Conservation (phyloP, 1,140 invertebrate species). For the Drosophila gunungcola region DNA sequence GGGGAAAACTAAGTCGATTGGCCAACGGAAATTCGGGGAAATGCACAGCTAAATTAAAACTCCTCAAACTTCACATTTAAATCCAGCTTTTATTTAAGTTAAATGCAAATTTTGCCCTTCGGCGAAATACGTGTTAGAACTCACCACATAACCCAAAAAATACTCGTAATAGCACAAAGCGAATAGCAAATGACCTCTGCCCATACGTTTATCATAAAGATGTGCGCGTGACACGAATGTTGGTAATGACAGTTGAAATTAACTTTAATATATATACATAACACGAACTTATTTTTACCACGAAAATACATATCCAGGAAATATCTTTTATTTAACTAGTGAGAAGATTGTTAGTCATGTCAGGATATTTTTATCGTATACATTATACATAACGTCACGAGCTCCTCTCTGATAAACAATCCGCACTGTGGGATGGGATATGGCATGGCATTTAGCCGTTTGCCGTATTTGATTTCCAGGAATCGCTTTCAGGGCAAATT, state of each 20-base stretch:
- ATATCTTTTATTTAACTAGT: too few relatives aligned
- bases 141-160: slow-evolving; percentile 58
- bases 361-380: too few relatives aligned
- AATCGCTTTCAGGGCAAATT: slow-evolving; percentile 81
- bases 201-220: slow-evolving; percentile 1
- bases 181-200: slow-evolving; percentile 61
- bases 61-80: slow-evolving; percentile 24
- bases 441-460: slow-evolving; percentile 81
- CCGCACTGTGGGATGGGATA: slow-evolving; percentile 18
- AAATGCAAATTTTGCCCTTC: slow-evolving; percentile 52
- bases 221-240: not conserved
- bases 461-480: slow-evolving; percentile 80
- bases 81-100: slow-evolving; percentile 12
- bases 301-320: too few relatives aligned
- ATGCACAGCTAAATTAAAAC: slow-evolving; percentile 22
- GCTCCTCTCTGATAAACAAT: not conserved
- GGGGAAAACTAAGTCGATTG: not conserved
- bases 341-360: too few relatives aligned
- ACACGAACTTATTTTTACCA: too few relatives aligned
- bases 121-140: slow-evolving; percentile 29
- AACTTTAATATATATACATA: too few relatives aligned
- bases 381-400: not conserved
- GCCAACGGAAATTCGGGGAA: slow-evolving; percentile 23
- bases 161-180: slow-evolving; percentile 60
- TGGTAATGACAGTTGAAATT: not conserved